Evolutionary conservation across 1,140 invertebrate species (phyloP).

Genomic region (Drosophila melanica): DNA sequence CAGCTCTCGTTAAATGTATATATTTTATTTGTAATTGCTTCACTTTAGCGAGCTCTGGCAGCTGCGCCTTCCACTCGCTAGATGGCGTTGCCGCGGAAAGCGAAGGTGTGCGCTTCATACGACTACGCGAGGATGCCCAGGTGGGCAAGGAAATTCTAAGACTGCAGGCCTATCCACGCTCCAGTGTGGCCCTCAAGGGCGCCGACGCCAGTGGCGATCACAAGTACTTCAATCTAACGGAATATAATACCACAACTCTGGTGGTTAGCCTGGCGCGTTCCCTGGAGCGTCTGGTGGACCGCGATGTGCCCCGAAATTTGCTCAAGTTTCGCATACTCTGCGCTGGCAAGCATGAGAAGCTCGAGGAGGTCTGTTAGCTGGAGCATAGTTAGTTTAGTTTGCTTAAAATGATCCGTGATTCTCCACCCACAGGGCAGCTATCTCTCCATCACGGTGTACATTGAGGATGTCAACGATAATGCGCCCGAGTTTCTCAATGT

Average conservation of each 20-base stretch:
- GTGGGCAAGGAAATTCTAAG: constrained; percentile 78
- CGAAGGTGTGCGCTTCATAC: constrained; percentile 82
- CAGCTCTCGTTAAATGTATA: not conserved
- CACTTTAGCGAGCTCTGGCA: constrained; percentile 57
- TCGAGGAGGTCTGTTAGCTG: constrained; percentile 82
- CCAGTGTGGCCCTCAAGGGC: constrained; percentile 62
- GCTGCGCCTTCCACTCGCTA: constrained; percentile 77
- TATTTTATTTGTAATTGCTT: constrained; percentile 41
- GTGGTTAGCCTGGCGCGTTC: constrained; percentile 89
- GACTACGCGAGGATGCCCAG: constrained; percentile 76
- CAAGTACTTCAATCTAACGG: constrained; percentile 78
- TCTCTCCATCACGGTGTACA: constrained; percentile 92
- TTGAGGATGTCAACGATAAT: constrained; percentile 94
- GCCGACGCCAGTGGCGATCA: constrained; percentile 76
- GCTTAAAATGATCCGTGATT: not conserved
- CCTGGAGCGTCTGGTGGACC: constrained; percentile 91
- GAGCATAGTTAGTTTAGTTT: not conserved
- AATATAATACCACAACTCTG: constrained; percentile 88
- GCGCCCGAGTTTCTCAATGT: constrained; percentile 89
- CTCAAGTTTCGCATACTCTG: constrained; percentile 91
- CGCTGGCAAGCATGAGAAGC: constrained; percentile 81
- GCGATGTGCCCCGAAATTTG: constrained; percentile 91
- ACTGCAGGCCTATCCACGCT: constrained; percentile 78
- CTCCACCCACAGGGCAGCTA: constrained; percentile 75
- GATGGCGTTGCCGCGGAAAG: constrained; percentile 76